Base-by-base conservation (phyloP, 2,797 vertebrate genomes). In the Streptopelia turtur region DNA sequence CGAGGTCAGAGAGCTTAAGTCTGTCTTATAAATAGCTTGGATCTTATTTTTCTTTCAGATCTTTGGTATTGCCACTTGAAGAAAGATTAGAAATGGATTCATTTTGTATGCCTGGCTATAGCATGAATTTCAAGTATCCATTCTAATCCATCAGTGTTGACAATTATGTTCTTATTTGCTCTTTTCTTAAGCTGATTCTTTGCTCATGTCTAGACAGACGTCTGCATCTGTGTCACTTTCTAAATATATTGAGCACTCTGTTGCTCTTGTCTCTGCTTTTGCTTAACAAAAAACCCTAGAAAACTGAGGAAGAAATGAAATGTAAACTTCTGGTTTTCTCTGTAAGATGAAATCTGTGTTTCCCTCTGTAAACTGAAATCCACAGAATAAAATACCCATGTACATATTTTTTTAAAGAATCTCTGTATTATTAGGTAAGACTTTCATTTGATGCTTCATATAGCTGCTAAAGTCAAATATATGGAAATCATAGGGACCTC, bases 131-230 rank as follows among this genome's bases (percentile, higher is more conserved):
- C 88, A 91, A 91, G 45, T 70, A 93, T 84, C 77, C 64, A 55
- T 93, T 87, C 80, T 85, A 90, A 94, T 89, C 75, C 71, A 75
- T 82, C 87, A 83, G 21, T 33, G 39, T 55, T 76, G 72, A 66
- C 76, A 96, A 91, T 94, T 82, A 87, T 39, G 57, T 79, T 92
- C 70, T 91, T 88, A 68, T 61, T 91, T 91, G 87, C 88, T 94
- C 76, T 92, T 87, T 78, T 25, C 86, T 95, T 81, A 84, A 91
- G 37, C 49, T 87, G 45, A 37, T 90, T 90, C 87, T 95, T 94
- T 81, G 68, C 80, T 91, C 87, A 74, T 91, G 94, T 95, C 92
- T 95, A 96, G 92, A 96, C 93, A 94, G 82, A 70, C 2, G 16
- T 95, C 90, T 95, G 86, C 60, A 84, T 95, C 87, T 92, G 18